These are phyloP conservation scores for Zeuzera pyrina DNA, from an alignment of 2,888 invertebrate genomes.

Conservation along the genomic window DNA sequence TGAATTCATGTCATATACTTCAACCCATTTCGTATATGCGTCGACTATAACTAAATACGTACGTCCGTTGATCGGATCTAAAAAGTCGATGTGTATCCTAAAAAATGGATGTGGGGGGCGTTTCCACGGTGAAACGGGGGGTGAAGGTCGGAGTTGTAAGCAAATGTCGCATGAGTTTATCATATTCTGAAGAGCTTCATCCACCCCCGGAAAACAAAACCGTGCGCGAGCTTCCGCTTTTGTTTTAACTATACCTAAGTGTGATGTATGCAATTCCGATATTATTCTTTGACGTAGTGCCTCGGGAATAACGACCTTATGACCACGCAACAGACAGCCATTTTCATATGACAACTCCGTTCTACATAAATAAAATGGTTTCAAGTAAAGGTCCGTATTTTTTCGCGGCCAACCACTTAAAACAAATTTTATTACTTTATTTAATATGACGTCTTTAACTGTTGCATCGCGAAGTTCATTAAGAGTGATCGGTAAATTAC, in stretches of 20 bases:
- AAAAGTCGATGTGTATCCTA: too few relatives aligned
- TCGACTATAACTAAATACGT: slow-evolving; percentile 13
- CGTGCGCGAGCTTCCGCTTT: slow-evolving; percentile 16
- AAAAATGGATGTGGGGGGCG: too few relatives aligned
- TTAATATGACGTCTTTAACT: slow-evolving; percentile 6
- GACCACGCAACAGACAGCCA: slow-evolving; percentile 3
- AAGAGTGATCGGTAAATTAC: too few relatives aligned
- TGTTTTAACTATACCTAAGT: slow-evolving; percentile 11
- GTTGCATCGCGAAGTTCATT: too few relatives aligned
- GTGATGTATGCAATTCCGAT: too few relatives aligned
- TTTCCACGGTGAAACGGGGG: slow-evolving; percentile 7
- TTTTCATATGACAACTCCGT: slow-evolving; percentile 4
- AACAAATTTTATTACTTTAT: slow-evolving; percentile 7
- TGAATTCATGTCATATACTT: too few relatives aligned
- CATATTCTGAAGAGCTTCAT: slow-evolving; percentile 10
- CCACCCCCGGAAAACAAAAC: slow-evolving; percentile 18
- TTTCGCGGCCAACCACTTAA: slow-evolving; percentile 4
- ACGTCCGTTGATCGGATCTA: slow-evolving; percentile 8
- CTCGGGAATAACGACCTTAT: slow-evolving; percentile 10
- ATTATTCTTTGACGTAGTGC: slow-evolving; percentile 2
- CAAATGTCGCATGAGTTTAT: slow-evolving; percentile 11
- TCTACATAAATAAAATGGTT: neutral
- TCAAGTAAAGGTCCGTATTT: neutral
- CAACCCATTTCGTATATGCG: too few relatives aligned
- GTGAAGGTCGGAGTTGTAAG: slow-evolving; percentile 7